Base-by-base conservation (phyloP, 2,888 invertebrate genomes). In the Pogonocherus hispidulus region DNA sequence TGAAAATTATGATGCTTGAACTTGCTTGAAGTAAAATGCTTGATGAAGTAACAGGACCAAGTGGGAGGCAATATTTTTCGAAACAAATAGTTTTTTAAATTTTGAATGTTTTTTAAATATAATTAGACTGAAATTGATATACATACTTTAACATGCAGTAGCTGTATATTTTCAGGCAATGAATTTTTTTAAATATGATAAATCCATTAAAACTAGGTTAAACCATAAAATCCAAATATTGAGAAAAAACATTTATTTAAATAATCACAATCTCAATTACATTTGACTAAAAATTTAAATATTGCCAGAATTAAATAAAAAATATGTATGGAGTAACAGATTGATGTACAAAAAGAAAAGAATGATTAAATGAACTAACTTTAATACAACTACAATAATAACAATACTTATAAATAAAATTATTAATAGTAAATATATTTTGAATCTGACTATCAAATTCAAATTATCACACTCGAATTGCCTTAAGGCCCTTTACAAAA, bases 401-500 rank as follows among this genome's bases (percentile, higher is more conserved):
- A 72, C 70, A 72, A 72, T 67, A 66, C 67, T 68, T 66, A 72
- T 67, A 63, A 59, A 65, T 41, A 41, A 72, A 66, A 62, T 70
- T 66, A 70, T 70, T 73, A 72, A 70, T 67, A 69, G 68, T 69
- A 69, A 70, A 71, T 67, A 68, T 71, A 67, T 62, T 56, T 66
- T 71, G 70, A 71, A 72, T 69, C 73, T 73, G 82, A 80, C 73
- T 77, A 79, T 82, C 83, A 83, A 84, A 84, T 84, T 83, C 83
- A 81, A 79, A 81, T 81, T 85, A 85, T 85, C 85, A 85, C 85
- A 82, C 82, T 83, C 82, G 79, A 79, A 81, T 81, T 76, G 81
- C 82, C 81, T 75, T 73, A 72, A 74, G 83, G 84, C 83, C 82
- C 84, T 84, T 85, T 85, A 85, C 84, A 85, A 85, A 85, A 85